phyloP scores from a whole-genome alignment of 2,888 invertebrate species.

The Scaptomyza polygonia region DNA sequence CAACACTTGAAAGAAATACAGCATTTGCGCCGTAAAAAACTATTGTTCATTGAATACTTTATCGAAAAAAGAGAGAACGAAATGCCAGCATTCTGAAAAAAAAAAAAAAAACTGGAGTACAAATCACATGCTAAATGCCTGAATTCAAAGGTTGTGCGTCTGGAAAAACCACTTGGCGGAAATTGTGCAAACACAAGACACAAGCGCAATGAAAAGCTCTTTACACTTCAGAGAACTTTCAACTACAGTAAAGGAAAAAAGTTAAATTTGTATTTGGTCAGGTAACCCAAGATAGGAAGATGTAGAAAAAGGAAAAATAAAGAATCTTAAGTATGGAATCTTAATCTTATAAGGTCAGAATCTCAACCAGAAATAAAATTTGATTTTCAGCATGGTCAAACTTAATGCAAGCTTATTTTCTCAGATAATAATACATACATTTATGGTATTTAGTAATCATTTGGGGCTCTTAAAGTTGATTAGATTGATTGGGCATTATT shows the following conservation, averaged over 20 bases:
- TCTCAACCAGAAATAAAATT: no score
- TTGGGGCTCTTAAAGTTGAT: constrained; percentile 19
- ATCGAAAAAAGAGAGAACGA: background rate
- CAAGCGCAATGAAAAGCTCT: constrained; percentile 20
- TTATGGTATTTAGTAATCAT: no score
- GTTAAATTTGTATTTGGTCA: background rate
- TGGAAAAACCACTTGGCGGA: constrained; percentile 59
- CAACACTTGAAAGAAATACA: background rate
- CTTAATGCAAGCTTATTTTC: background rate
- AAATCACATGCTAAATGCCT: constrained; percentile 51
- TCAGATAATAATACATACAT: no score
- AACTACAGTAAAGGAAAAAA: constrained; percentile 13
- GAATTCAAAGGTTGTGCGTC: constrained; percentile 24
- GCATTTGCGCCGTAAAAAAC: background rate
- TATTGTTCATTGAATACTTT: constrained; percentile 18
- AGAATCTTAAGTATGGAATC: background rate
- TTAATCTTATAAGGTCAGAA: no score
- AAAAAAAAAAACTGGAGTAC: constrained; percentile 8
- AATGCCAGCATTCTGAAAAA: background rate
- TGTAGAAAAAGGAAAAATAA: background rate
- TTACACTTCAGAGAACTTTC: constrained; percentile 40
- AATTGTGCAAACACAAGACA: constrained; percentile 32
- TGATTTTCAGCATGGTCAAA: background rate
- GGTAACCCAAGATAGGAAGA: background rate
- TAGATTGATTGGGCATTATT: constrained; percentile 7